phyloP scores from a whole-genome alignment of 1,140 invertebrate species.

The Drosophila watanabei region DNA sequence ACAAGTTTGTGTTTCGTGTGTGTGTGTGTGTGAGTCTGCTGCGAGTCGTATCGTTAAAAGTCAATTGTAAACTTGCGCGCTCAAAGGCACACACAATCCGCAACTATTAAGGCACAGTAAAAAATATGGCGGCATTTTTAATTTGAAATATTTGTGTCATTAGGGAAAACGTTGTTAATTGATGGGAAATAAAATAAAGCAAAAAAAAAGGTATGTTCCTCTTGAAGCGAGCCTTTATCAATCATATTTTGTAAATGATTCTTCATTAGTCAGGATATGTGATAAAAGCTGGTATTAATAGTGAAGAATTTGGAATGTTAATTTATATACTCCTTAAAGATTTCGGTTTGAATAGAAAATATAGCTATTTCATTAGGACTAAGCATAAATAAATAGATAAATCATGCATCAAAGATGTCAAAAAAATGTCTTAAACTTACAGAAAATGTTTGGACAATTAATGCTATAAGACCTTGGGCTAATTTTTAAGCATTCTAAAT shows the following conservation, averaged over 20 bases:
- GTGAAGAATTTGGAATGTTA: not conserved
- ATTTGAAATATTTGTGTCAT: not conserved
- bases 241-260: conserved; percentile 1
- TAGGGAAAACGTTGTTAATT: not conserved
- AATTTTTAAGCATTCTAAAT: not conserved
- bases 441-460: not conserved
- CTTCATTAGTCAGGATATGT: not conserved
- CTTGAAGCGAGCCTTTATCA: not conserved
- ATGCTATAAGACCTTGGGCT: too few species aligned
- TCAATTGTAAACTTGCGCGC: conserved; percentile 84
- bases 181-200: not conserved
- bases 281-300: not conserved
- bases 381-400: not conserved
- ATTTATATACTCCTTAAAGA: not conserved
- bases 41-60: conserved; percentile 73
- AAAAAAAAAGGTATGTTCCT: not conserved
- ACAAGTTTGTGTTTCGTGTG: conserved; percentile 23
- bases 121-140: not conserved
- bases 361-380: not conserved
- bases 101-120: conserved; percentile 59
- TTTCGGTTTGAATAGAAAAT: not conserved
- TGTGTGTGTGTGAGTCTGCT: conserved; percentile 13
- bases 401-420: not conserved
- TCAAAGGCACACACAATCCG: conserved; percentile 51
- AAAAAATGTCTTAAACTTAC: not conserved